These are phyloP conservation scores for Pinctada fucata DNA, from an alignment of 2,888 invertebrate species.

Conservation along the genomic window DNA sequence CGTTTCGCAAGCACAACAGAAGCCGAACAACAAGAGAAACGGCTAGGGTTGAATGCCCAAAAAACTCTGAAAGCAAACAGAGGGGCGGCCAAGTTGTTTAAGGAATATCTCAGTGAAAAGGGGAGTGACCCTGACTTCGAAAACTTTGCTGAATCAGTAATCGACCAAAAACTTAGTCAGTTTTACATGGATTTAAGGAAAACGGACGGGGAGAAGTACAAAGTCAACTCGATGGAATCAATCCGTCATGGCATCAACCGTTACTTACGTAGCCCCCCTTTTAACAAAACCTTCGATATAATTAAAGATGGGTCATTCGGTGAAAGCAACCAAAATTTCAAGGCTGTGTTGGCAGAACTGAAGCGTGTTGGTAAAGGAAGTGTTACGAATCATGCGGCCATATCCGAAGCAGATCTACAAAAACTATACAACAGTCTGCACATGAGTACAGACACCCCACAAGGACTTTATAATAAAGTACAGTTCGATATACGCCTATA, in stretches of 20 bases:
- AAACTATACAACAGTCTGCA: conserved; percentile 24
- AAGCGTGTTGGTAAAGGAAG: conserved; percentile 22
- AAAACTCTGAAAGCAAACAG: conserved; percentile 15
- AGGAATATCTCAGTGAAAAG: not conserved
- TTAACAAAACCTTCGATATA: conserved; percentile 34
- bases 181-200: conserved; percentile 19
- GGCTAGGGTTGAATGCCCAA: not conserved
- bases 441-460: conserved; percentile 28
- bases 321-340: conserved; percentile 25
- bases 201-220: conserved; percentile 16
- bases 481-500: conserved; percentile 43
- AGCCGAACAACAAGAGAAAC: not conserved
- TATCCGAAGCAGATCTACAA: conserved; percentile 25
- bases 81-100: conserved; percentile 13
- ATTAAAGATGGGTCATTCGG: conserved; percentile 30
- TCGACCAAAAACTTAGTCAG: conserved; percentile 2
- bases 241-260: conserved; percentile 34
- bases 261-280: conserved; percentile 34
- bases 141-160: not conserved
- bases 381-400: conserved; percentile 29
- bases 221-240: conserved; percentile 14
- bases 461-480: conserved; percentile 38
- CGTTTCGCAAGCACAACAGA: too few species aligned
- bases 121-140: conserved; percentile 1
- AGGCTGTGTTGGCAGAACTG: conserved; percentile 30